A percentile compares a stretch with the other conserved stretches of the same genome.
phyloP scores from a whole-genome alignment of 2,113 vertebrate genomes.

The Spea bombifrons region DNA sequence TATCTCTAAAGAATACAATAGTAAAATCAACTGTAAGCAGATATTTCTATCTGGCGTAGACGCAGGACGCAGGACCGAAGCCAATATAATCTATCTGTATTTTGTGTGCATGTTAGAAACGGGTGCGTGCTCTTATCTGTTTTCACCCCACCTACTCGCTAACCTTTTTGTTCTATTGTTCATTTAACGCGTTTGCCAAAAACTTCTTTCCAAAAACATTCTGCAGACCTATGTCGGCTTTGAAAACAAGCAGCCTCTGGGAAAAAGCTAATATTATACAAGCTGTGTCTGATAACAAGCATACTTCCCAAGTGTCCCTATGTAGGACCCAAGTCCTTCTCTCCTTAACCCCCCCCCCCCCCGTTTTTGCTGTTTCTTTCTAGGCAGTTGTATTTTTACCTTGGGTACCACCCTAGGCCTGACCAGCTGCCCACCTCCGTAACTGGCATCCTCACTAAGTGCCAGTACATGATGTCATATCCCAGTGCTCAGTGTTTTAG shows the following conservation, averaged over 20 bases:
- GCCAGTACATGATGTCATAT: too few relatives aligned
- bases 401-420: too few relatives aligned
- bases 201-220: background rate
- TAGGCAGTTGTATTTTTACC: too few relatives aligned
- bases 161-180: background rate
- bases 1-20: background rate
- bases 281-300: background rate
- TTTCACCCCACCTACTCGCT: background rate
- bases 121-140: background rate
- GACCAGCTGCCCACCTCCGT: too few relatives aligned
- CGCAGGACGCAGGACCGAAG: background rate
- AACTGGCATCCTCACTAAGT: too few relatives aligned
- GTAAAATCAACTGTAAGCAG: conserved; percentile 4
- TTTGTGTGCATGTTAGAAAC: background rate
- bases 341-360: too few relatives aligned
- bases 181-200: background rate
- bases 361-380: too few relatives aligned
- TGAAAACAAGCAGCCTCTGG: background rate
- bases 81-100: conserved; percentile 17
- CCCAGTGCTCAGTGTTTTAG: too few relatives aligned
- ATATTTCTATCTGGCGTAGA: conserved; percentile 8
- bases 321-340: too few relatives aligned
- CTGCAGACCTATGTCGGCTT: background rate
- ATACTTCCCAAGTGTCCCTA: too few relatives aligned
- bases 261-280: background rate